These are phyloP conservation scores for Cyprinodon brontotheroides DNA, from an alignment of 2,113 vertebrate species.

Conservation along the genomic window DNA sequence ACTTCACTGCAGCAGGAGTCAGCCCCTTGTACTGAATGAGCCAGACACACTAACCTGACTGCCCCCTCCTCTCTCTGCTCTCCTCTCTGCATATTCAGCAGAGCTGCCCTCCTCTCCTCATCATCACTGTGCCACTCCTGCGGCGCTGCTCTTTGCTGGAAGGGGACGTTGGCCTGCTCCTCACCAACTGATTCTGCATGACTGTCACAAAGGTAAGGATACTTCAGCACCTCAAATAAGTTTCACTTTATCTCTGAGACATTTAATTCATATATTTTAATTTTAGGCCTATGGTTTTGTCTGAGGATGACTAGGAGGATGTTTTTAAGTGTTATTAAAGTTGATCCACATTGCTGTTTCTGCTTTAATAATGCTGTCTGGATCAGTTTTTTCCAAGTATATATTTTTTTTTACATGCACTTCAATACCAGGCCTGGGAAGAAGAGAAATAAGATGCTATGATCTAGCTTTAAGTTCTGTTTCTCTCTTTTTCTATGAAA, in stretches of 20 bases:
- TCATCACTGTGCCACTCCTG: conserved; percentile 72
- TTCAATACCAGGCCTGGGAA: not conserved
- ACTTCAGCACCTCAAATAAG: conserved; percentile 1
- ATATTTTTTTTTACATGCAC: not conserved
- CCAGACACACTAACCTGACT: conserved; percentile 72
- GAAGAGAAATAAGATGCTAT: not conserved
- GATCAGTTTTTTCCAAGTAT: conserved; percentile 5
- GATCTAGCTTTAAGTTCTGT: not conserved
- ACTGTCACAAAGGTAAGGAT: conserved; percentile 92
- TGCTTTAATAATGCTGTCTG: conserved; percentile 10
- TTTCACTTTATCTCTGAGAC: conserved; percentile 4
- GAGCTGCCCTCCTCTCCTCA: conserved; percentile 66
- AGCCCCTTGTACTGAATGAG: conserved; percentile 53
- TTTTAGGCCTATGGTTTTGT: not conserved
- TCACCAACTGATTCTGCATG: conserved; percentile 86
- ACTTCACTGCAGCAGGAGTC: conserved; percentile 78
- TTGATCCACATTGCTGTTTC: conserved; percentile 39
- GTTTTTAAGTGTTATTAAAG: conserved; percentile 35
- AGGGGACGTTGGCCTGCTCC: conserved; percentile 74
- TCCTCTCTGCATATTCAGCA: conserved; percentile 62
- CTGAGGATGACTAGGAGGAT: conserved; percentile 1
- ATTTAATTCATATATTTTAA: too few relatives aligned
- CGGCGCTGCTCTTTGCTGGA: conserved; percentile 67
- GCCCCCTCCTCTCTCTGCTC: conserved; percentile 69
- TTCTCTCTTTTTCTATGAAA: not conserved